Evolutionary conservation across 2,888 invertebrate species (phyloP), one percentile per base, ranked within the genome.

Genomic region (Caenorhabditis afra): DNA sequence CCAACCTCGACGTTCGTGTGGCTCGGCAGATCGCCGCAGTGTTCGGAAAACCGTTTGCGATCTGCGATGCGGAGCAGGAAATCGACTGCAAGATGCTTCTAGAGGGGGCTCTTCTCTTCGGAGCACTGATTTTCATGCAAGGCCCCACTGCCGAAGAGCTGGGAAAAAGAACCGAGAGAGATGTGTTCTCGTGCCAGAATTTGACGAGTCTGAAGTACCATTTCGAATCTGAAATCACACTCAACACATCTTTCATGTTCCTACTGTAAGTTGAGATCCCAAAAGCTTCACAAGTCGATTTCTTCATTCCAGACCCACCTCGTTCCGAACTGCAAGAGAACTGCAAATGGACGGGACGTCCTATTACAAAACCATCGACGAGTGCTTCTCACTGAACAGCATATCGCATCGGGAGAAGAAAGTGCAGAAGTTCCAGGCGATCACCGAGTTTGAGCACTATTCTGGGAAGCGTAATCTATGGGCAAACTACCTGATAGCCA

Each of bases 171-270:
- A 57, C 62, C 3, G 78, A 71, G n/a, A 52, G 57, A 58, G 78
- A 78, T 67, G 62, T 78, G 23, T 73, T 67, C 22, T 37, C 62
- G 1, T 53, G 53, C 18, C 78, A 73, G 12, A 52, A 18, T 23
- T n/a, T 78, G 12, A 22, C 39, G 1, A 73, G 67, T 50, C 37
- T 78, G 11, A 78, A 78, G 23, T 78, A 78, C 22, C 61, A 71
- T 39, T 78, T 78, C 11, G 78, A 78, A 45, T 57, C 71, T 0
- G 78, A 78, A 45, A 78, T 78, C 37, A 73, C 71, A 12, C 49
- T 78, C n/a, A 78, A 67, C 29, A 50, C 61, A 10, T 78, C 78
- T 0, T 62, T 62, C 23, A 71, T 78, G 61, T 50, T 78, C 22
- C 16, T 78, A 10, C 39, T 71, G 71, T 71, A 37, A 52, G 71